phyloP scores from a whole-genome alignment of 2,888 invertebrate genomes.

The Anoplius nigerrimus region DNA sequence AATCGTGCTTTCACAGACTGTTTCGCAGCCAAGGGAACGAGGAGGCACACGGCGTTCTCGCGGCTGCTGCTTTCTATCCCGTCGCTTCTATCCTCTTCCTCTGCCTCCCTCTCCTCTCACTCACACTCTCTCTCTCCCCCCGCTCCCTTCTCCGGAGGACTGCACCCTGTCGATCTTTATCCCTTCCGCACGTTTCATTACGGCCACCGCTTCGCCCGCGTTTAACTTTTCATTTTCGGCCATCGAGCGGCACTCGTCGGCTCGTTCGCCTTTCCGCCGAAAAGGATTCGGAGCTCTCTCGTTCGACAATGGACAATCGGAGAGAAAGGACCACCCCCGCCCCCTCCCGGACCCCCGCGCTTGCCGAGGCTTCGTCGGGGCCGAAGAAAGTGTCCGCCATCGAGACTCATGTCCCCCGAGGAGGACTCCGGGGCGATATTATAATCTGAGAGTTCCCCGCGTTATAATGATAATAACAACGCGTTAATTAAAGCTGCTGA shows the following conservation, averaged over 20 bases:
- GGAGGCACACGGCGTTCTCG: conserved; percentile 7
- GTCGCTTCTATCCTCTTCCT: neutral
- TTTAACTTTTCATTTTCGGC: neutral
- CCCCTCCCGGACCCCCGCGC: conserved; percentile 6
- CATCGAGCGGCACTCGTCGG: no score
- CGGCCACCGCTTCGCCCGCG: neutral
- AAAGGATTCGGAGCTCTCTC: neutral
- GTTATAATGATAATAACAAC: conserved; percentile 73
- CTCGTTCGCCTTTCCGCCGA: no score
- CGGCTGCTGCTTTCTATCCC: neutral
- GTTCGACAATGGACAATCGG: conserved; percentile 1
- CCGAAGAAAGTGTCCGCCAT: conserved; percentile 25
- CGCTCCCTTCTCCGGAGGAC: no score
- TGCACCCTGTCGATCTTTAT: neutral
- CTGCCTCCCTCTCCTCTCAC: neutral
- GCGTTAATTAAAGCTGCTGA: conserved; percentile 73
- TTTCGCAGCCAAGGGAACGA: conserved; percentile 44
- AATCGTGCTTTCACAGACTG: conserved; percentile 53
- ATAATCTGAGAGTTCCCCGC: conserved; percentile 47
- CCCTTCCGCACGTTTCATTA: neutral
- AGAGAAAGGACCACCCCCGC: conserved; percentile 10
- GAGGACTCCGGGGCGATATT: conserved; percentile 49
- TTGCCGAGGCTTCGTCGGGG: no score
- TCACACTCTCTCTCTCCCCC: neutral
- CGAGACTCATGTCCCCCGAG: conserved; percentile 18